Base-by-base conservation (phyloP, 2,797 vertebrate genomes). In the Leucoraja ocellata region DNA sequence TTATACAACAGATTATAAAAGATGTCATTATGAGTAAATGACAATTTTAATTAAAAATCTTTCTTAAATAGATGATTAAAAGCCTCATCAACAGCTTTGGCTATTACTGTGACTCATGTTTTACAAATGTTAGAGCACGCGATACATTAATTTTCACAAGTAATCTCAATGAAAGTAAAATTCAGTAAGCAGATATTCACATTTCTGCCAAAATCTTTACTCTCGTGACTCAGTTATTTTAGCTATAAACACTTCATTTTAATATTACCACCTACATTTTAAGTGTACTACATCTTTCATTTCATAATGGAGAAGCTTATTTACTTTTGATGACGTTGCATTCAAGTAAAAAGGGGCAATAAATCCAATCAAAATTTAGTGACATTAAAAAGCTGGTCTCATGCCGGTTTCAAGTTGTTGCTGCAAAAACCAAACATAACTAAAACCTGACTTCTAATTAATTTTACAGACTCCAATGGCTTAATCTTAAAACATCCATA, bases 21-120 rank as follows among this genome's bases (percentile, higher is more conserved):
- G 76, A 76, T 74, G 90, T 25, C 90, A 92, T 71, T 76, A 16
- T n/a, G 46, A 92, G 76, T 92, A 92, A 76, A 92, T 92, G 90
- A 92, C 90, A 92, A 76, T 76, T 58, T 92, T 92, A 92, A 92
- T 92, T 92, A 76, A 92, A 92, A 76, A 92, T 1, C 13, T 92
- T 92, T 92, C 36, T 76, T 92, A 92, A 92, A 76, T 54, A 23
- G 68, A 92, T 76, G 39, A 92, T 92, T 73, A 92, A 76, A 76
- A 23, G 36, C 58, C 90, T 92, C 90, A 92, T 92, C 76, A 76
- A 92, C 3, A 76, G 65, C 71, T 28, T 74, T 76, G n/a, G 90
- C 10, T 92, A 92, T 92, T 92, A 92, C 71, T 25, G 58, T 58
- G 39, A 92, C 58, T 68, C 90, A 92, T 74, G 90, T 92, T 76